These are phyloP conservation scores for Amblyornis subalaris DNA, from an alignment of 2,113 vertebrate genomes.

Conservation along the genomic window DNA sequence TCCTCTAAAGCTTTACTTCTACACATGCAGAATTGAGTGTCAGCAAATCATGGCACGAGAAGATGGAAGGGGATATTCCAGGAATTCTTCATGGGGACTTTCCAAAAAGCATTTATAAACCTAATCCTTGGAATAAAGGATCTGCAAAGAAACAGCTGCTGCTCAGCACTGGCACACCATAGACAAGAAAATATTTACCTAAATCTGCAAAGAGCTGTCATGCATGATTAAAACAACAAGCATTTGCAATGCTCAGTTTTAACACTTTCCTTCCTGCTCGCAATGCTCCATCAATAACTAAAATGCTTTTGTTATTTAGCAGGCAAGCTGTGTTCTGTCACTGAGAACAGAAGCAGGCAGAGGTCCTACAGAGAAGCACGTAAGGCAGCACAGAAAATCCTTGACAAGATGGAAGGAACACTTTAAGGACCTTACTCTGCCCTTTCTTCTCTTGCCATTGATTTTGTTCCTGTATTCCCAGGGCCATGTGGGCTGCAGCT, in stretches of 20 bases:
- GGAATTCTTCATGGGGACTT: not conserved
- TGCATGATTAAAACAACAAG: not conserved
- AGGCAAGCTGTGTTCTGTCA: not conserved
- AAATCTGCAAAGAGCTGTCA: not conserved
- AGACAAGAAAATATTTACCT: not conserved
- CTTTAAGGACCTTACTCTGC: not conserved
- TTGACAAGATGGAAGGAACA: not conserved
- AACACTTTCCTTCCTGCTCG: not conserved
- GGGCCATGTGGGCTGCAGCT: constrained; percentile 10
- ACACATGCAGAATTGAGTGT: not conserved
- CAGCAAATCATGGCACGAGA: not conserved
- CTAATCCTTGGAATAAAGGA: not conserved
- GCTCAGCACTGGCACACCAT: accelerated
- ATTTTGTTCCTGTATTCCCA: not conserved
- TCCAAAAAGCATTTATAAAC: not conserved
- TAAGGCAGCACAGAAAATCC: not conserved
- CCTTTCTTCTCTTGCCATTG: not conserved
- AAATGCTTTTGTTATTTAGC: not conserved
- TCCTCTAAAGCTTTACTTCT: not conserved
- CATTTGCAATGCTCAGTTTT: not conserved
- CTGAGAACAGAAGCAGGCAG: accelerated
- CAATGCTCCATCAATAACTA: not conserved
- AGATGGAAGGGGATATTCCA: not conserved
- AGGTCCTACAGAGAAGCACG: not conserved
- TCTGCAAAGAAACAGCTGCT: not conserved